Conservation (phyloP, 1,140 invertebrate species). For the Habropoda laboriosa region DNA sequence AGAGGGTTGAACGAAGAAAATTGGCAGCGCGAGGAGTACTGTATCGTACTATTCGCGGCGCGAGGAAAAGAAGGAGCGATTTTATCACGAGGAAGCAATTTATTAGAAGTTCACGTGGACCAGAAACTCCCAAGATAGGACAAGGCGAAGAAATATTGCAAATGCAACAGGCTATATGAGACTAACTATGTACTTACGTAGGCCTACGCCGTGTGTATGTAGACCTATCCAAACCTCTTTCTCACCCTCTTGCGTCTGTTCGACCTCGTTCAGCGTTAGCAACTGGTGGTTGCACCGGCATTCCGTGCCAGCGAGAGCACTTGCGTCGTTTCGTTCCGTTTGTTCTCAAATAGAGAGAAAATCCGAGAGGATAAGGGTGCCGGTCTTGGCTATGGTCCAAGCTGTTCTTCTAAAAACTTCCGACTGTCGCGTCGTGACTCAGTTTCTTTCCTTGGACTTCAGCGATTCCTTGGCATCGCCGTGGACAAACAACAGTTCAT, state of each 20-base stretch:
- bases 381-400: conserved; percentile 78
- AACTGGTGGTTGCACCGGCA: conserved; percentile 81
- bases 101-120: conserved; percentile 62
- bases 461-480: background rate
- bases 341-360: conserved; percentile 82
- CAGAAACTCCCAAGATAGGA: conserved; percentile 37
- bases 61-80: conserved; percentile 68
- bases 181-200: conserved; percentile 79
- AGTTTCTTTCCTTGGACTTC: background rate
- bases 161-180: conserved; percentile 80
- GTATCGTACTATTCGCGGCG: conserved; percentile 1
- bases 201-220: conserved; percentile 71
- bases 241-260: conserved; percentile 44
- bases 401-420: conserved; percentile 62
- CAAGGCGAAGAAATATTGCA: conserved; percentile 72
- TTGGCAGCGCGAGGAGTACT: no score
- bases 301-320: conserved; percentile 74
- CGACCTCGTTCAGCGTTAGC: conserved; percentile 69
- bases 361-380: conserved; percentile 77
- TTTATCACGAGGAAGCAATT: conserved; percentile 72
- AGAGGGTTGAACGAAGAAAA: no score
- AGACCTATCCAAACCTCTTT: conserved; percentile 56
- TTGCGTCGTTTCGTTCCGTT: conserved; percentile 79
- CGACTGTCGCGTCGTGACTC: conserved; percentile 22
- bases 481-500: background rate